Base-by-base conservation (phyloP, 2,113 vertebrate genomes). In the Acanthisitta chloris region DNA sequence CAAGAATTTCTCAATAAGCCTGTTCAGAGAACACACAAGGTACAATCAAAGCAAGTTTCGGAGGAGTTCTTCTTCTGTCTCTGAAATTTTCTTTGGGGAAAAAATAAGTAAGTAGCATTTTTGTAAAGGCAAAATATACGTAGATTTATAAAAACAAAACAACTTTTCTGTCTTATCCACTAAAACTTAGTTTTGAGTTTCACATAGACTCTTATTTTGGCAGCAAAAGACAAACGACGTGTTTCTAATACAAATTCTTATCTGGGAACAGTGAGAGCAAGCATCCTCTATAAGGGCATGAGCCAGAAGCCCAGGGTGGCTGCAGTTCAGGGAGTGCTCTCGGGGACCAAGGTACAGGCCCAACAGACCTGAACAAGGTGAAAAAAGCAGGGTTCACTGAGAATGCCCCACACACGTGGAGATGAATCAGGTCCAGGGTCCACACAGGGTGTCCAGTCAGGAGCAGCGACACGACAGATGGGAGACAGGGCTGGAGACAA, bases 401-500 rank as follows among this genome's bases (percentile, higher is more conserved):
- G 11, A 58, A 20, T 13, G 40, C 13, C 33, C 8, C 0, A 3
- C 6, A 0, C 0, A 8, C 40, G 20, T 0, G 0, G 16, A 62
- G 21, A 36, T 43, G 6, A 36, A 54, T 6, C 12, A 14, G 34
- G 48, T 43, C 28, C 74, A 69, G 66, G 20, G 59, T 66, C 24
- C 48, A 38, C 7, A 6, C 45, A 28, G 45, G 34, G 23, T 9
- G 9, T 20, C 29, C 34, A 25, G 52, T 6, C 57, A 55, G 29
- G 28, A 59, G 29, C 34, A 67, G 73, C 5, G 42, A 65, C 3
- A 6, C 5, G 42, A 65, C 3, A 6, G 10, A 48, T 3, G 5
- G 17, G 52, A 57, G 21, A 4, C 13, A 59, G 40, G 33, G n/a
- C 42, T 66, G 31, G 17, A 45, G 14, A n/a, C 21, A 69, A 69